phyloP scores from a whole-genome alignment of 30 jellyfish, hydroid and myxozoan species.

The Sanderia malayensis region DNA sequence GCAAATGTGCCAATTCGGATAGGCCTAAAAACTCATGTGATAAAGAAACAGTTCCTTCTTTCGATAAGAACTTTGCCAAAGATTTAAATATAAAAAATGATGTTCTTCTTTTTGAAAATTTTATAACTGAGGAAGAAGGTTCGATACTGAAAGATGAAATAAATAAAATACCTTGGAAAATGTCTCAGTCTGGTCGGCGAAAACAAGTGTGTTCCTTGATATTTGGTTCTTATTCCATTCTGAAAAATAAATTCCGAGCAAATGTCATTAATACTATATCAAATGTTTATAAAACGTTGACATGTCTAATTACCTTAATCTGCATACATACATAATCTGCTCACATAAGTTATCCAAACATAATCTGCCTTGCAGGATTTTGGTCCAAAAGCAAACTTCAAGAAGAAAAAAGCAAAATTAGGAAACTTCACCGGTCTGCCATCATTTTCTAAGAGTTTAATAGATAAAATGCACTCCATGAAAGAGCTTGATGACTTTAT shows the following conservation, averaged over 20 bases:
- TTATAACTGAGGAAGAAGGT: constrained; percentile 70
- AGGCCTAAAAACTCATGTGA: too few species aligned
- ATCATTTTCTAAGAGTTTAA: constrained; percentile 36
- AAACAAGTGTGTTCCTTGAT: constrained; percentile 69
- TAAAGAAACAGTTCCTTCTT: too few species aligned
- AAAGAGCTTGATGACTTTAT: constrained; percentile 32
- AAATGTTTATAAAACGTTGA: too few species aligned
- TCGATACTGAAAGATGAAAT: constrained; percentile 35
- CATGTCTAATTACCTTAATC: too few species aligned
- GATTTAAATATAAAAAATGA: background rate
- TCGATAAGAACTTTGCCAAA: background rate
- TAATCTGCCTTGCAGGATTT: constrained; percentile 97
- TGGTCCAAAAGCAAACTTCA: constrained; percentile 98
- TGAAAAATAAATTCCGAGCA: too few species aligned
- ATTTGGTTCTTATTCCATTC: background rate
- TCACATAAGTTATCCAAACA: too few species aligned
- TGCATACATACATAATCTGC: too few species aligned
- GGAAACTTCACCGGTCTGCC: constrained; percentile 91
- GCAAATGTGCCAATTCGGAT: background rate
- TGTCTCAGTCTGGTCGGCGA: constrained; percentile 97
- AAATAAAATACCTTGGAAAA: constrained; percentile 77
- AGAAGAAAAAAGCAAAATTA: constrained; percentile 63
- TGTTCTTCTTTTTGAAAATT: constrained; percentile 59
- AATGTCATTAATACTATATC: too few species aligned
- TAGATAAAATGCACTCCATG: constrained; percentile 25